Base-by-base conservation (phyloP, 2,113 vertebrate species). In the Trochalopteron elliotii region DNA sequence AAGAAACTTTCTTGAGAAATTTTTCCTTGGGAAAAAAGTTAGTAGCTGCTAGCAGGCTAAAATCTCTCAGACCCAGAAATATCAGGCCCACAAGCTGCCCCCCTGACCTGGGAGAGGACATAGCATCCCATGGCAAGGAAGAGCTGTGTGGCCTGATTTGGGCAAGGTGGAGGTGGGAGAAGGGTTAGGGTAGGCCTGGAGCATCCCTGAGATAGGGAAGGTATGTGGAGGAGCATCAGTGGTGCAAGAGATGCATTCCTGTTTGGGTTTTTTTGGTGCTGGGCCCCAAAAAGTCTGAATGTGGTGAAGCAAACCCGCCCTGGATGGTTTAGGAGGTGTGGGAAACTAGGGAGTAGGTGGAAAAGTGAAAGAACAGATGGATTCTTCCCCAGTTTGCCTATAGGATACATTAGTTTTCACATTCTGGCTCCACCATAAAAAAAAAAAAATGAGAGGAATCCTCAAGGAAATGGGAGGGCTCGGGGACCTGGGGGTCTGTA, bases 201-300 rank as follows among this genome's bases (percentile, higher is more conserved):
- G 11, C 7, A 44, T 47, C 14, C 21, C 15, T 47, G 68, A 47
- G 57, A 30, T 25, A 8, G 3, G 12, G 53, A 72, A 12, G 2
- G 10, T 57, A 68, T 3, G 6, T 55, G 28, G 25, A 81, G 11
- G 24, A 77, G 63, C 31, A n/a, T 63, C 28, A 7, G 9, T 24
- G 6, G 15, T 63, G 27, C 0, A 2, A 15, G 7, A 4, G 10
- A 53, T 17, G 1, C 59, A 50, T 1, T 60, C 5, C 11, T 25
- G 10, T 7, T 44, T 37, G 31, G 31, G 4, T 37, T 9, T 52
- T 52, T 75, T 53, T 44, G 4, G 13, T 67, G 15, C 6, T 61
- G 19, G 31, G 40, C 6, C 33, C 9, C 15, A 44, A 14, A 87
- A 69, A 11, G n/a, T 60, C 49, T 44, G 35, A 87, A 35, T 0